Percentiles rank a stretch among this genome's conserved stretches.
These are phyloP conservation scores for Apolygus lucorum DNA, from an alignment of 1,140 invertebrate species.

Conservation along the genomic window DNA sequence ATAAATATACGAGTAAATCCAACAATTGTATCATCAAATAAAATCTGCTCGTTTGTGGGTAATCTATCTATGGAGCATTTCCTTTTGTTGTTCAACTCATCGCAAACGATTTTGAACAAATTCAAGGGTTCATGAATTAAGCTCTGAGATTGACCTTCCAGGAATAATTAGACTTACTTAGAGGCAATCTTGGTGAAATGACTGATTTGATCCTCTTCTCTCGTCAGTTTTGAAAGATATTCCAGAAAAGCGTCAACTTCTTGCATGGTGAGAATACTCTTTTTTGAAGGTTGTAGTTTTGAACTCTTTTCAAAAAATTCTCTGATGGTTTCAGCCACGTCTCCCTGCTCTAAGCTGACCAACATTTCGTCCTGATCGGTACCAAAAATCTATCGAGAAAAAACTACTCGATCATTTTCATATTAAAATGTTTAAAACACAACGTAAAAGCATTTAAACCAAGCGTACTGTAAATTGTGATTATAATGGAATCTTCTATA, in stretches of 20 bases:
- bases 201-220: constrained; percentile 76
- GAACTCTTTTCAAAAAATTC: constrained; percentile 65
- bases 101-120: no score
- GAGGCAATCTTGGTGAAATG: constrained; percentile 63
- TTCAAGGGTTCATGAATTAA: no score
- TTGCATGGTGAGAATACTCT: constrained; percentile 64
- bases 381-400: constrained; percentile 63
- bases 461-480: no score
- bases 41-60: no score
- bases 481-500: no score
- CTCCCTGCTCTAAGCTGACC: constrained; percentile 76
- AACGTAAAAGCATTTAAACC: not conserved
- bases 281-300: constrained; percentile 48
- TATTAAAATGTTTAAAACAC: no score
- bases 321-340: constrained; percentile 80
- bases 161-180: constrained; percentile 39
- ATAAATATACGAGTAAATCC: no score
- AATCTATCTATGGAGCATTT: no score
- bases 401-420: no score
- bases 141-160: not conserved
- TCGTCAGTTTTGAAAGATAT: constrained; percentile 63
- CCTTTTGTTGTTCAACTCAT: no score
- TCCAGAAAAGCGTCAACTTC: constrained; percentile 67
- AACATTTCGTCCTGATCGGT: constrained; percentile 71
- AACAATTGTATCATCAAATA: no score